Base-by-base conservation (phyloP, 2,797 vertebrate species). In the Spea hammondii region DNA sequence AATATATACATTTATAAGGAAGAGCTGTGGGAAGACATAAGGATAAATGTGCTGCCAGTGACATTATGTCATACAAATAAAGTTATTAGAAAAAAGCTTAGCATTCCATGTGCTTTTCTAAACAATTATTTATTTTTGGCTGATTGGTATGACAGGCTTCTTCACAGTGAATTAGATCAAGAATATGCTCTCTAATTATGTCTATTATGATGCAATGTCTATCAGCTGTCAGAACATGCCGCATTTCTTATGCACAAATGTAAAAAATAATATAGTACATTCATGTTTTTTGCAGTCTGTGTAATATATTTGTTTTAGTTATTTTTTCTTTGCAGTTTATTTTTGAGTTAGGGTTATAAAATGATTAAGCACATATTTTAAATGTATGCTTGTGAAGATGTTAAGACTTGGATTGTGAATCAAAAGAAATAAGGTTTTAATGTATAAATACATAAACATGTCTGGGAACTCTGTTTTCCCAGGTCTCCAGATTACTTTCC, bases 41-140 rank as follows among this genome's bases (percentile, higher is more conserved):
- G 8, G 10, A 57, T 5, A 32, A 62, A 62, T 62, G n/a, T 32
- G 59, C 59, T 62, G 59, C n/a, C 60, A 64, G 79, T 57, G 53
- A 72, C 60, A 44, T 62, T 53, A 47, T 80, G 79, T 77, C 79
- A 81, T 62, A 67, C 64, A 47, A 72, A 80, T 72, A 76, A 62
- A 71, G 79, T 68, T 77, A 60, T 67, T 47, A 48, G 65, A 50
- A 68, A 68, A 46, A 67, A 59, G 62, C 32, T 76, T 70, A 4
- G 69, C 48, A 54, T 32, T 71, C 70, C 68, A 68, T 62, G 54
- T 77, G 54, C 48, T 68, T 62, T 81, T 76, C 44, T 59, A 72
- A 55, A 72, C 79, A 81, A 81, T 72, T 81, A 72, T 77, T 81
- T 81, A 72, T 81, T 72, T 77, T 45, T 9, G 74, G 70, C 67